Percentiles rank a stretch among this genome's conserved stretches.
phyloP scores from a whole-genome alignment of 35 echinoderm and acorn worm genomes.

The Acanthaster planci region DNA sequence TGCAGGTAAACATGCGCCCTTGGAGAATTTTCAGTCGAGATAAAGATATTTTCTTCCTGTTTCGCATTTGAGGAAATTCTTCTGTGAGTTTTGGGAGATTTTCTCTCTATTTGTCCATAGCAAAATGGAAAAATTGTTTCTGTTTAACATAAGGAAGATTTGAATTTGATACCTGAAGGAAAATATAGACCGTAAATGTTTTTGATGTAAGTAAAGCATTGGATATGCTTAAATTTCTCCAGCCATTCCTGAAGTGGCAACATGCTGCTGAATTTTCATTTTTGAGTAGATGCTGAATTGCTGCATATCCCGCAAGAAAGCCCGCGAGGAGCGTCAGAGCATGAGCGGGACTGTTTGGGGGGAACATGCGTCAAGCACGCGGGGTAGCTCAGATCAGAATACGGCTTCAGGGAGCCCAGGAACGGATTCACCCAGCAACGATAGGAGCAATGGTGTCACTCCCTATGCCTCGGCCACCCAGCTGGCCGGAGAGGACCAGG shows the following conservation, averaged over 20 bases:
- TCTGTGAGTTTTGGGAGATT: too few relatives aligned
- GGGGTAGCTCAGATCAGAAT: slow-evolving; percentile 6
- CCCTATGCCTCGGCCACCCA: not conserved
- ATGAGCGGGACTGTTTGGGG: slow-evolving; percentile 3
- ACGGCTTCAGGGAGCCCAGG: not conserved
- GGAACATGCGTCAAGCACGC: slow-evolving; percentile 19
- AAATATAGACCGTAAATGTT: too few relatives aligned
- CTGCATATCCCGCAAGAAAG: slow-evolving; percentile 89
- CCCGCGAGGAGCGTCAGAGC: slow-evolving; percentile 74
- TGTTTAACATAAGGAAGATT: too few relatives aligned
- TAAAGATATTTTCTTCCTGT: too few relatives aligned
- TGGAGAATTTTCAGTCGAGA: too few relatives aligned
- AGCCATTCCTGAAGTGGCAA: too few relatives aligned
- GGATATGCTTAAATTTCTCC: too few relatives aligned
- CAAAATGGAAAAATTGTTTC: too few relatives aligned
- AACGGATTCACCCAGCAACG: not conserved
- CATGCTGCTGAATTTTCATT: not conserved
- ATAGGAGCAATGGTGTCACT: not conserved
- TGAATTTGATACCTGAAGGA: too few relatives aligned
- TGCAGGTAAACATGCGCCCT: slow-evolving; percentile 58
- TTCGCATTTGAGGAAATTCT: too few relatives aligned
- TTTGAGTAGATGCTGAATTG: slow-evolving; percentile 89
- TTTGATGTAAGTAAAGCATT: too few relatives aligned
- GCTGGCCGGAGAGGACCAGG: not conserved
- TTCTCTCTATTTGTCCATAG: too few relatives aligned